Evolutionary conservation across 2,888 invertebrate species (phyloP).

Genomic region (Dicyrtoma fusca): DNA sequence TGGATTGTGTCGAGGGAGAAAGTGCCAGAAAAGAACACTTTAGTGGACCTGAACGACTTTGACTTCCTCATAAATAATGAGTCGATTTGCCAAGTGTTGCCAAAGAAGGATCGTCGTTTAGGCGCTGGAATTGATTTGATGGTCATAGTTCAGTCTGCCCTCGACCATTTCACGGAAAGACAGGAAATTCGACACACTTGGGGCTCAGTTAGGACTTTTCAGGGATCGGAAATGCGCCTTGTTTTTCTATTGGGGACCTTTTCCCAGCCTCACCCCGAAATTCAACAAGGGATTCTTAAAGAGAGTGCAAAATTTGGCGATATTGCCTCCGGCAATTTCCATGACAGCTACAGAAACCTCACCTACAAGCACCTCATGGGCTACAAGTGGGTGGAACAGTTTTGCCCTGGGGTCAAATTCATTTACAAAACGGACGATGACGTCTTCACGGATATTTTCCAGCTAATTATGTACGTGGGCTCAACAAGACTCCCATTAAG

Average conservation of each 20-base stretch:
- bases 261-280: neutral
- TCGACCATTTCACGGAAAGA: no score
- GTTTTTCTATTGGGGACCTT: constrained; percentile 58
- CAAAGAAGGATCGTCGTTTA: no score
- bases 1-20: no score
- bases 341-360: constrained; percentile 57
- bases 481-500: no score
- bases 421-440: constrained; percentile 57
- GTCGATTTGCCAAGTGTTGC: no score
- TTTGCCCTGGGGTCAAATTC: neutral
- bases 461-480: constrained; percentile 45
- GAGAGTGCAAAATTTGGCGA: no score
- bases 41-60: no score
- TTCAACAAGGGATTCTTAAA: no score
- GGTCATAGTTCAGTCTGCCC: no score
- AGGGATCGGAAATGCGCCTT: constrained; percentile 47
- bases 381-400: constrained; percentile 56
- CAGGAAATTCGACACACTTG: constrained; percentile 58
- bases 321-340: constrained; percentile 53
- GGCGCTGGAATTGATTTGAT: no score
- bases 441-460: constrained; percentile 56
- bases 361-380: constrained; percentile 58
- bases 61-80: no score
- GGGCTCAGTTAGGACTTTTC: constrained; percentile 55
- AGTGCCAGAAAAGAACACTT: no score